Evolutionary conservation across 2,888 invertebrate genomes (phyloP), one percentile per base, ranked within the genome.

Genomic region (Drosophila putrida): DNA sequence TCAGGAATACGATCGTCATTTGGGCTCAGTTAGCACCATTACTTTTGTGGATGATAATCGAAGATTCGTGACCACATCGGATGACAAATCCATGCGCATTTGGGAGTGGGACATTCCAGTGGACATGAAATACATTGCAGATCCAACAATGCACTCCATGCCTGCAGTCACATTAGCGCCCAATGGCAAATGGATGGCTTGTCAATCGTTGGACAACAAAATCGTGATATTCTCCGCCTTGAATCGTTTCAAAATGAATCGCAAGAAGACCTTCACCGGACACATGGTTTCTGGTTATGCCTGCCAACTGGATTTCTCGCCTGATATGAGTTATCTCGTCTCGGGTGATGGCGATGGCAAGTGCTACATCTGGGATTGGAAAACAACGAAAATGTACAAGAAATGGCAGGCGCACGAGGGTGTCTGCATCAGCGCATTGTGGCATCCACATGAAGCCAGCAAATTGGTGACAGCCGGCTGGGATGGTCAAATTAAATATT

Each of bases 21-120:
- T 99, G 75, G 99, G 99, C 6, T 98, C 99, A 2, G 99, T 99
- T 1, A 99, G 99, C 92, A 96, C 98, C 0, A 99, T 99, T 86
- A 99, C 99, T 0, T 99, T 99, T 93, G 99, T 99, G 1, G 99
- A 99, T 92, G 98, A 99, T 90, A 99, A 99, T 93, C 94, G 99
- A 28, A 93, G 99, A 82, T 99, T 99, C 93, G 99, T 99, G 4
- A 98, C 99, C 13, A 99, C 99, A 0, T 99, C 99, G 0, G 99
- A 99, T 91, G 99, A 99, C 92, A 99, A 99, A 93, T 98, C 98
- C 91, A 94, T 99, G 80, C 94, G 99, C 55, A 98, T 99, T 50
- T 99, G 99, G 99, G 99, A 99, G 94, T 99, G 99, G 99, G 97
- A 98, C 91, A 98, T 98, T 88, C 98, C 98, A 0, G 99, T 99